Conservation (phyloP, 2,888 invertebrate genomes). For the Nomada hirtipes region DNA sequence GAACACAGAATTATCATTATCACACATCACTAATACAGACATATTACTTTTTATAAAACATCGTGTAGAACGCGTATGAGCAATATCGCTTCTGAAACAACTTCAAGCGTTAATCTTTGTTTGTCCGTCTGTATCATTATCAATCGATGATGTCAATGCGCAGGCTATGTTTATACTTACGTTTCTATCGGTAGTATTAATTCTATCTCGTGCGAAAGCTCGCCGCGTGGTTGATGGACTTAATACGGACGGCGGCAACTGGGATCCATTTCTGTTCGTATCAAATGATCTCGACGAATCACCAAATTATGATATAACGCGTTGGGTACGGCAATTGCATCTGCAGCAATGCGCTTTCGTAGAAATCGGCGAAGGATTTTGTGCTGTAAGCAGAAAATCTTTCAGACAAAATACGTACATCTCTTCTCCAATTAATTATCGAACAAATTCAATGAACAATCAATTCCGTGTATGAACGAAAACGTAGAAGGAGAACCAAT, state of each 20-base stretch:
- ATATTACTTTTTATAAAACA: background rate
- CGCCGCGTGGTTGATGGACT: constrained; percentile 41
- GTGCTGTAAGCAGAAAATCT: constrained; percentile 79
- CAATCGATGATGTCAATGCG: constrained; percentile 67
- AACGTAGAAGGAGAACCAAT: background rate
- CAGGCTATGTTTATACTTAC: constrained; percentile 75
- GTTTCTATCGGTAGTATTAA: constrained; percentile 65
- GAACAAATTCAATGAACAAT: background rate
- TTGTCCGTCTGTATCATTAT: constrained; percentile 32
- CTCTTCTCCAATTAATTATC: background rate
- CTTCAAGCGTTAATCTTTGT: constrained; percentile 50
- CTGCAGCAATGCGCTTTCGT: constrained; percentile 84
- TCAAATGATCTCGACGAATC: constrained; percentile 50
- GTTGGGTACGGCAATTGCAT: constrained; percentile 82
- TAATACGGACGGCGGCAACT: constrained; percentile 32
- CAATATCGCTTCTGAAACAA: constrained; percentile 1
- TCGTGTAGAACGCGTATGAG: constrained; percentile 1
- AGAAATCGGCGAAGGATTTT: constrained; percentile 84
- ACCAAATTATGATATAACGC: constrained; percentile 80
- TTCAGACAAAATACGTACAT: background rate
- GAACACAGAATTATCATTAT: no score
- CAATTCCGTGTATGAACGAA: background rate
- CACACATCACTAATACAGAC: background rate
- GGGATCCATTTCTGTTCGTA: constrained; percentile 52
- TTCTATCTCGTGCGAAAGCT: constrained; percentile 61